Evolutionary conservation across 2,113 vertebrate genomes (phyloP), one percentile per base, ranked within the genome.

Genomic region (Misgurnus mizolepis): DNA sequence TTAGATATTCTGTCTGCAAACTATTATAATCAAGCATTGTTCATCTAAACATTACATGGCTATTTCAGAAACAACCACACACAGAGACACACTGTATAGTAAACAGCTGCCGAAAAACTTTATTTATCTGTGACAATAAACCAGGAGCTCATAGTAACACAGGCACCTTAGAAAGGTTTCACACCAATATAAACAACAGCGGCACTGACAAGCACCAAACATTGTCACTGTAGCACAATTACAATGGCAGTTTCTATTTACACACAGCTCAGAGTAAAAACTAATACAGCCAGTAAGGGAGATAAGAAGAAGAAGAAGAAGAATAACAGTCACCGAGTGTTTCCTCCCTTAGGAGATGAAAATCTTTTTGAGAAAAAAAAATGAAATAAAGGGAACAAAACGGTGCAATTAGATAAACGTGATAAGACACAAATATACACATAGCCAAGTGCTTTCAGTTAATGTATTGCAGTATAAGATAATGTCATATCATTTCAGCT

Each of bases 321-420:
- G 83, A 84, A 81, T 93, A 93, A 93, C 91, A 93, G 92, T 93
- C 92, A 89, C 82, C 84, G 86, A 88, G 85, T 85, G 82, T 82
- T 4, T 80, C 84, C 88, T 86, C 77, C 82, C 71, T 77, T 40
- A 77, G 81, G 85, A 82, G 84, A 88, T 66, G 80, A 56, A 80
- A 41, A 67, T 80, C 76, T 68, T 76, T 78, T 85, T 83, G 71
- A 86, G 81, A 67, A 84, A 68, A 86, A 78, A 5, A 67, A 89
- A 58, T 81, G 60, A 43, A 86, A 89, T 88, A 88, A 66, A 86
- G 82, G 45, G 83, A 53, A 71, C 47, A 88, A 86, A 78, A 85
- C 85, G 89, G 85, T 87, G 83, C 82, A 75, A 78, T 69, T 83
- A 76, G 62, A 80, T 49, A 55, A 77, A 80, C 84, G 78, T 82